Evolutionary conservation across 2,113 vertebrate genomes (phyloP).

Genomic region (Cairina moschata): DNA sequence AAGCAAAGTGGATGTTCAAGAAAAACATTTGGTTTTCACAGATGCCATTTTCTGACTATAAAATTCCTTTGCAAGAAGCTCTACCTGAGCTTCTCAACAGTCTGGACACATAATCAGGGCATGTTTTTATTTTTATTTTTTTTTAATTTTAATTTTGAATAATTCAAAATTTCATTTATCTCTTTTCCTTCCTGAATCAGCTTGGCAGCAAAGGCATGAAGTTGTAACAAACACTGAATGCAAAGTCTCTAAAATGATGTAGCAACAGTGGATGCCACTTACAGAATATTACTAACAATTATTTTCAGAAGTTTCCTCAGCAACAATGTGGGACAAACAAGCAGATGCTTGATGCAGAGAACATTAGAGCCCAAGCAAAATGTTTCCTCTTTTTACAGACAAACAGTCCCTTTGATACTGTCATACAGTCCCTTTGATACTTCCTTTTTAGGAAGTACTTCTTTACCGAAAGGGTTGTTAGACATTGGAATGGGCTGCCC

Average conservation of each 20-base stretch:
- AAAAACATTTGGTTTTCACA: background rate
- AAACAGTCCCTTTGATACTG: background rate
- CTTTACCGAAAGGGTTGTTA: too few species aligned
- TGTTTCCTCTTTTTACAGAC: background rate
- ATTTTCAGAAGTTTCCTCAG: slow-evolving; percentile 1
- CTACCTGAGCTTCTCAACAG: background rate
- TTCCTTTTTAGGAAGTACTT: too few species aligned
- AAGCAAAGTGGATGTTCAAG: background rate
- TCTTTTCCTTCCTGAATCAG: background rate
- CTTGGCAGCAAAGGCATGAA: background rate
- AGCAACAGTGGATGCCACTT: background rate
- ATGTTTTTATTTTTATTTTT: background rate
- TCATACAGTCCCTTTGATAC: background rate
- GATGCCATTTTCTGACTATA: background rate
- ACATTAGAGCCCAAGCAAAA: background rate
- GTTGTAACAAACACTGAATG: background rate
- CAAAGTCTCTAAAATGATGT: background rate
- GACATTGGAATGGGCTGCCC: too few species aligned
- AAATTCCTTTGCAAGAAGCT: background rate
- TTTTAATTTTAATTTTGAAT: background rate
- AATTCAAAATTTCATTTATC: background rate
- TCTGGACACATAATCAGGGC: background rate
- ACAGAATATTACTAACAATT: background rate
- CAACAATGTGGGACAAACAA: background rate
- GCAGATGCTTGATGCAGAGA: background rate